Conservation (phyloP, 2,888 invertebrate genomes). For the Caenorhabditis uteleia region DNA sequence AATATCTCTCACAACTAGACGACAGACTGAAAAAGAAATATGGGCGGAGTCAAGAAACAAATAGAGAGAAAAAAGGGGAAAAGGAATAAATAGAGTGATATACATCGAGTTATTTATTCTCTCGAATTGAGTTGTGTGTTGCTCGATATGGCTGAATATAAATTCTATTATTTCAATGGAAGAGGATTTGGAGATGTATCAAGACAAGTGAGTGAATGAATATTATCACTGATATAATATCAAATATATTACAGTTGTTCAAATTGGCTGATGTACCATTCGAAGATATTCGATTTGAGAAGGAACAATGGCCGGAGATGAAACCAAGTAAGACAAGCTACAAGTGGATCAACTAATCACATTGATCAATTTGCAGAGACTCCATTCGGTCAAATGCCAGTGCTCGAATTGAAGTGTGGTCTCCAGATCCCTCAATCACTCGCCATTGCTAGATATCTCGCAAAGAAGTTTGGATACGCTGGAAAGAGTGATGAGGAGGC, state of each 20-base stretch:
- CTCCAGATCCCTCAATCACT: slow-evolving; percentile 30
- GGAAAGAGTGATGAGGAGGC: slow-evolving; percentile 32
- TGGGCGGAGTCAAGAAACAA: too few species aligned
- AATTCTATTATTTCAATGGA: slow-evolving; percentile 43
- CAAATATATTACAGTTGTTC: slow-evolving; percentile 4
- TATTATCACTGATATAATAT: background rate
- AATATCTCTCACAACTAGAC: too few species aligned
- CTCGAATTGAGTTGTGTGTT: too few species aligned
- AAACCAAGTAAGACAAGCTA: background rate
- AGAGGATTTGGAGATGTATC: slow-evolving; percentile 43
- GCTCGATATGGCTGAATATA: slow-evolving; percentile 45
- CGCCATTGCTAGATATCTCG: slow-evolving; percentile 36
- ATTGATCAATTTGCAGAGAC: too few species aligned
- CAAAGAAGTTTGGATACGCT: slow-evolving; percentile 36
- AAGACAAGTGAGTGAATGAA: slow-evolving; percentile 16
- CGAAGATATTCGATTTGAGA: slow-evolving; percentile 31
- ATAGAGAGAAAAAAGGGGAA: too few species aligned
- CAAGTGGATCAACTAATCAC: background rate
- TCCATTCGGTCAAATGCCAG: slow-evolving; percentile 34
- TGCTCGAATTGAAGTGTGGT: slow-evolving; percentile 22
- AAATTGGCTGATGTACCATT: slow-evolving; percentile 33
- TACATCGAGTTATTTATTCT: too few species aligned
- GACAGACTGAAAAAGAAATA: too few species aligned
- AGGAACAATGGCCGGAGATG: background rate
- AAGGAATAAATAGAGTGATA: too few species aligned